Percentiles rank a stretch among this genome's conserved stretches.
These are phyloP conservation scores for Lutraria lutraria DNA, from an alignment of 2,888 invertebrate genomes.

Conservation along the genomic window DNA sequence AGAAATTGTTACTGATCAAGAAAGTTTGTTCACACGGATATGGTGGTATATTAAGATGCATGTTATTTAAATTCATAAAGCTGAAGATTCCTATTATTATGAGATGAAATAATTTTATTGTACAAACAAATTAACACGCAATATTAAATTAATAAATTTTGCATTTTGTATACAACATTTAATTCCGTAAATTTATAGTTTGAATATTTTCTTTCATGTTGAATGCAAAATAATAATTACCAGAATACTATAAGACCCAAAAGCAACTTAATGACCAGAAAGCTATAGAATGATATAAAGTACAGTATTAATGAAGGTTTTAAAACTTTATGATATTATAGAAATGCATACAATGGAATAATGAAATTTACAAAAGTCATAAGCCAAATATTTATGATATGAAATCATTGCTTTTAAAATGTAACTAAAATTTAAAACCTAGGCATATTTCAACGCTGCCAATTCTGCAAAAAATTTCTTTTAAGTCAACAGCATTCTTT, in stretches of 20 bases:
- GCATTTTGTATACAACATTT: neutral
- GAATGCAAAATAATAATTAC: neutral
- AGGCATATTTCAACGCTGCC: too few species aligned
- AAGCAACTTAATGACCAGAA: neutral
- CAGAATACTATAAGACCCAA: neutral
- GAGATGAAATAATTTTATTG: neutral
- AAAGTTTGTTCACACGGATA: too few species aligned
- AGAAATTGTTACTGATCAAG: too few species aligned
- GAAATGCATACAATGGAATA: neutral
- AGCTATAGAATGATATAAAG: neutral
- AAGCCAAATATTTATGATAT: neutral
- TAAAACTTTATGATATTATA: neutral
- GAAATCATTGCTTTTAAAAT: neutral
- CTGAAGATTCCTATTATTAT: too few species aligned
- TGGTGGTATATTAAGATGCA: too few species aligned
- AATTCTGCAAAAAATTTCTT: neutral
- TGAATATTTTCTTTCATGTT: neutral
- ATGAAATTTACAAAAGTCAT: neutral
- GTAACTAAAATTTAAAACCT: too few species aligned
- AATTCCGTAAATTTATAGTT: neutral
- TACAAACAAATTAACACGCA: neutral
- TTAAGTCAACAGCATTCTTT: neutral
- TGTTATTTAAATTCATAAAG: too few species aligned
- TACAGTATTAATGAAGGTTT: neutral
- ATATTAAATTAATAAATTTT: neutral